Evolutionary conservation across 2,797 vertebrate genomes (phyloP), one percentile per base, ranked within the genome.

Genomic region (Sebastes diploproa): DNA sequence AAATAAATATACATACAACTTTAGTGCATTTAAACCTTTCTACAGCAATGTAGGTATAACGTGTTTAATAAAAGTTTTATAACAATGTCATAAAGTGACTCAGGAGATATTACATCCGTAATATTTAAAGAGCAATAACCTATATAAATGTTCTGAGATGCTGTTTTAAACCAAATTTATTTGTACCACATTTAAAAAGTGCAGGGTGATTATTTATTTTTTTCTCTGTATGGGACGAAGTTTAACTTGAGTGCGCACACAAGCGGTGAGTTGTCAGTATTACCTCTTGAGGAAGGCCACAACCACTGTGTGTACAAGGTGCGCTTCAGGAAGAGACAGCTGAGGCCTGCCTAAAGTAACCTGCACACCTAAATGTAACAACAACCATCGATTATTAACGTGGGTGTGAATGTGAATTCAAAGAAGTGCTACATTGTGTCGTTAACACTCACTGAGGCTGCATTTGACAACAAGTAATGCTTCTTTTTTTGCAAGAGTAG

Each of bases 281-380:
- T 85, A 78, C 88, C 62, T 38, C 79, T n/a, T 12, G 69, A 86
- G 65, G 72, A 89, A 93, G 91, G 91, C 90, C 91, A 92, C 75
- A 12, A 74, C 75, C 65, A 72, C 80, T 75, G 20, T 55, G 77
- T 77, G 73, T 29, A 80, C 63, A 72, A 82, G 80, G 85, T 89
- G 78, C 68, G 84, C 76, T 68, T 68, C 80, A 81, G 77, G 74
- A 80, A 77, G 27, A 72, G n/a, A 46, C 74, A 82, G 75, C 72
- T 36, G 77, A 81, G 92, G 91, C 89, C 91, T 88, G 82, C 75
- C 29, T 46, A 46, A 46, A 30, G 13, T 6, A 63, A 61, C 70
- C 36, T 22, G 5, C 42, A 78, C 23, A 36, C 4, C 20, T 1
- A 6, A 5, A 42, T 16, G 2, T 1, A 32, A 61, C 36, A 38